phyloP scores from a whole-genome alignment of 2,888 invertebrate genomes.

The Gisinianus flammeolus region DNA sequence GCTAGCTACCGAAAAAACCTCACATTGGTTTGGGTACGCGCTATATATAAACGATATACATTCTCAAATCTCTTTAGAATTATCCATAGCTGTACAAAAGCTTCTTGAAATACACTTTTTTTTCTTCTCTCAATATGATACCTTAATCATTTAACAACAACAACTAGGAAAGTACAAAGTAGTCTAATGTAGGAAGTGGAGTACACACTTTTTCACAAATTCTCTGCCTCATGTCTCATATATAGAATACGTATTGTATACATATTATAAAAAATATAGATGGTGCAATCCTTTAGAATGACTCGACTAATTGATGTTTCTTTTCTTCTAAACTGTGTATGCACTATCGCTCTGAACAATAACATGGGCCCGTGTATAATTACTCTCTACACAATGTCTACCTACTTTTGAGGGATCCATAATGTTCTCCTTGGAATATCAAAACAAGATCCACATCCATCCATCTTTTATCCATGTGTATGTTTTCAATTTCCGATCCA shows the following conservation, averaged over 20 bases:
- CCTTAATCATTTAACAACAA: too few species aligned
- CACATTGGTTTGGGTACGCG: not conserved
- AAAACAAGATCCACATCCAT: too few species aligned
- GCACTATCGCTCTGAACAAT: not conserved
- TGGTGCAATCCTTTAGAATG: too few species aligned
- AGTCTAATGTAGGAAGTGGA: too few species aligned
- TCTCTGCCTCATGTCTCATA: too few species aligned
- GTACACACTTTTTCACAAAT: too few species aligned
- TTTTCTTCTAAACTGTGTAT: not conserved
- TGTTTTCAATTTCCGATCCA: not conserved
- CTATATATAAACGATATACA: not conserved
- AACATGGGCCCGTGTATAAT: too few species aligned
- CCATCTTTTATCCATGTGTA: conserved; percentile 4
- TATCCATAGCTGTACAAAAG: not conserved
- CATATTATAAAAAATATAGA: too few species aligned
- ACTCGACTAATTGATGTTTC: not conserved
- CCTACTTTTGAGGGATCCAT: not conserved
- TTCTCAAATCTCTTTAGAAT: not conserved
- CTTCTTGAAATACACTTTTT: not conserved
- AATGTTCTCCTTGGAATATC: too few species aligned
- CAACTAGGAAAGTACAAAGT: too few species aligned
- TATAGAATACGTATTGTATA: too few species aligned
- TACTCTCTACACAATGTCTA: not conserved
- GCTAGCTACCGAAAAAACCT: not conserved
- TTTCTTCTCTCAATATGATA: too few species aligned